phyloP scores from a whole-genome alignment of 2,113 vertebrate species.

The Echinops telfairi region DNA sequence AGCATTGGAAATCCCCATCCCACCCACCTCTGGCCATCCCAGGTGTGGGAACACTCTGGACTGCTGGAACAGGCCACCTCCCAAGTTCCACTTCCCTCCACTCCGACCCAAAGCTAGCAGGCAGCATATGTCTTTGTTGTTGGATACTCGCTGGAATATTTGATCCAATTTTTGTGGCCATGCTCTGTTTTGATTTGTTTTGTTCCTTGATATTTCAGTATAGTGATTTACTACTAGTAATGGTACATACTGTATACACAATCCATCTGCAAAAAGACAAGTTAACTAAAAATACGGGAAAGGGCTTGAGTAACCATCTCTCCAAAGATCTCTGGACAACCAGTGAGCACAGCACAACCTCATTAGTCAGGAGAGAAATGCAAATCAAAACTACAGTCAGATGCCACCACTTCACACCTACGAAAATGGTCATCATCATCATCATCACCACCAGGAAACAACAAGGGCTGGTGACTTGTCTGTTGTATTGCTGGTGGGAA shows the following conservation, averaged over 20 bases:
- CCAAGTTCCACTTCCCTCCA: not conserved
- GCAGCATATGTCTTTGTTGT: not conserved
- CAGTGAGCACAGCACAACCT: not conserved
- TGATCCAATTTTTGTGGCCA: not conserved
- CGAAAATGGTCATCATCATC: not conserved
- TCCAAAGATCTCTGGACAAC: not conserved
- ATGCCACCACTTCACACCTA: not conserved
- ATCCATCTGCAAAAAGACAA: not conserved
- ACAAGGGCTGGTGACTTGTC: not conserved
- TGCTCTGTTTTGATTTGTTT: conserved; percentile 26
- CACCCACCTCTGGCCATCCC: rapidly evolving
- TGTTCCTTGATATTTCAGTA: not conserved
- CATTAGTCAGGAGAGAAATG: not conserved
- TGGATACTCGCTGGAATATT: not conserved
- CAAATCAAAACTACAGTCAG: not conserved
- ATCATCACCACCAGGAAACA: not conserved
- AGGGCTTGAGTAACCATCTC: not conserved
- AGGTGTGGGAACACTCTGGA: not conserved
- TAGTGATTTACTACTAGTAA: conserved; percentile 11
- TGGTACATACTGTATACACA: not conserved
- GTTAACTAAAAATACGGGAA: not conserved
- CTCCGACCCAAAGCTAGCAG: not conserved
- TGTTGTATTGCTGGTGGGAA: not conserved
- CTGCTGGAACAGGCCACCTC: not conserved
- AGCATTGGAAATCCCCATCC: not conserved